A percentile compares a stretch with the other conserved stretches of the same genome.
phyloP scores from a whole-genome alignment of 2,888 invertebrate genomes.

The Pammene fasciana region DNA sequence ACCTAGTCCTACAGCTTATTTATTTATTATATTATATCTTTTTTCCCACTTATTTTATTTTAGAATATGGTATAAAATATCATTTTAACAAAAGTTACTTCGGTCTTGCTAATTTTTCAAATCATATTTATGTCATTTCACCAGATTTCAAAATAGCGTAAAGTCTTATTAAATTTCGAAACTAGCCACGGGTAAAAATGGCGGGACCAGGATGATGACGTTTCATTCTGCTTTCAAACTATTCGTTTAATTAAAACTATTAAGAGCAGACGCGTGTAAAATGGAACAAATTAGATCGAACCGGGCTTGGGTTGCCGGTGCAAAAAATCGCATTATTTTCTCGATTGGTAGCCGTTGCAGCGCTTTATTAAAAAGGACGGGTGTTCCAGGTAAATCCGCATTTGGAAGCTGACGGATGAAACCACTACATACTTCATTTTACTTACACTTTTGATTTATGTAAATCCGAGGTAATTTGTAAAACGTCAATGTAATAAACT shows the following conservation, averaged over 20 bases:
- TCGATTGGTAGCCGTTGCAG: constrained; percentile 37
- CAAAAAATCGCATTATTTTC: constrained; percentile 58
- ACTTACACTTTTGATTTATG: too few relatives aligned
- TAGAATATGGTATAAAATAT: too few relatives aligned
- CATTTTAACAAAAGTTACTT: too few relatives aligned
- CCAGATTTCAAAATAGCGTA: constrained; percentile 15
- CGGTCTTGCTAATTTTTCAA: background rate
- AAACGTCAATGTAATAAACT: too few relatives aligned
- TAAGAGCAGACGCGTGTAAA: constrained; percentile 63
- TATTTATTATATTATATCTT: too few relatives aligned
- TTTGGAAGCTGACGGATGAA: background rate
- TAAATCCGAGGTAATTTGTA: too few relatives aligned
- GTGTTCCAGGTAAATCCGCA: background rate
- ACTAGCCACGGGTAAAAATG: constrained; percentile 43
- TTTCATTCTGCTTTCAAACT: constrained; percentile 53
- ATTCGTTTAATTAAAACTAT: constrained; percentile 71
- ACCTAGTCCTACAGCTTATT: too few relatives aligned
- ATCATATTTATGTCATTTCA: background rate
- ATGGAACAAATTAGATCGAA: constrained; percentile 68
- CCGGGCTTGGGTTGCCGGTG: constrained; percentile 52
- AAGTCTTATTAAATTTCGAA: constrained; percentile 40
- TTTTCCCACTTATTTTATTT: too few relatives aligned
- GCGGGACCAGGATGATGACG: constrained; percentile 53
- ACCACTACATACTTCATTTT: too few relatives aligned
- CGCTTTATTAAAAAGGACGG: constrained; percentile 21